Percentiles rank a stretch among this genome's conserved stretches.
Conservation (phyloP, 2,888 invertebrate species). For the Apantesis nais region DNA sequence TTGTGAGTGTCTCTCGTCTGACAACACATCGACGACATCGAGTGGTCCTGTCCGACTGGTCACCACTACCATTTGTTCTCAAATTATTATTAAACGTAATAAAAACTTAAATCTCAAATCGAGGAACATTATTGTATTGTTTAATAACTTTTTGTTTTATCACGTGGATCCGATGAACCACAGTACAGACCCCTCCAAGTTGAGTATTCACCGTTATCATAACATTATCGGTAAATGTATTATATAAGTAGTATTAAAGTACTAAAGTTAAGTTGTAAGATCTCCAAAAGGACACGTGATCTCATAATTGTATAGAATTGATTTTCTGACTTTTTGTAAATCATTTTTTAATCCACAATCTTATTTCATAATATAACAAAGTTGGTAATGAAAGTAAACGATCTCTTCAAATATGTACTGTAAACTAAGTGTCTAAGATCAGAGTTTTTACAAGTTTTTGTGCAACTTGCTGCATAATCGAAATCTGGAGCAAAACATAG, state of each 20-base stretch:
- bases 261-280: neutral
- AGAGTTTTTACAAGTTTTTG: neutral
- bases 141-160: conserved; percentile 14
- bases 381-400: neutral
- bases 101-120: conserved; percentile 24
- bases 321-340: neutral
- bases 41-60: conserved; percentile 58
- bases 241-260: neutral
- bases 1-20: conserved; percentile 73
- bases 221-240: neutral
- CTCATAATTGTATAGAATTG: neutral
- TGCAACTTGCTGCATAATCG: neutral
- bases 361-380: neutral
- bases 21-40: conserved; percentile 70
- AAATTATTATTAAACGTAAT: conserved; percentile 20
- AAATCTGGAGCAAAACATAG: neutral
- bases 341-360: neutral
- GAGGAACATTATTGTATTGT: conserved; percentile 27
- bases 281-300: neutral
- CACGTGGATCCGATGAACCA: neutral
- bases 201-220: neutral
- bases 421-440: neutral
- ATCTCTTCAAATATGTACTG: neutral
- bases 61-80: conserved; percentile 56
- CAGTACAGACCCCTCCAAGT: neutral